Percentiles rank a stretch among this genome's conserved stretches.
Evolutionary conservation across 2,888 invertebrate genomes (phyloP).

Genomic region (Tiliacea citrago): DNA sequence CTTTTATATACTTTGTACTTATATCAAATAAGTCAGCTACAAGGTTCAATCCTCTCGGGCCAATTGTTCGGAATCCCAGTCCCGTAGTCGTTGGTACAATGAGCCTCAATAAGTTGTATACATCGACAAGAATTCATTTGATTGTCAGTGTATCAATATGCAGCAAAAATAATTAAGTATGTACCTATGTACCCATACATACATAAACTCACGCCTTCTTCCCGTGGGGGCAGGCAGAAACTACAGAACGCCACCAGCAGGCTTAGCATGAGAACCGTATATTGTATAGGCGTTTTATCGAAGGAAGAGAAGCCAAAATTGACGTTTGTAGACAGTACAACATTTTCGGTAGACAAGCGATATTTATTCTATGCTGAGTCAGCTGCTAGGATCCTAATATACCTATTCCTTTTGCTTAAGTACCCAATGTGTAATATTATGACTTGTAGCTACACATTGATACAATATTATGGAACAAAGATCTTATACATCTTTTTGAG

Average conservation of each 20-base stretch:
- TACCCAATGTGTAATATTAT: not conserved
- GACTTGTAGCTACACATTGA: not conserved
- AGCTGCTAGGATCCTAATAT: not conserved
- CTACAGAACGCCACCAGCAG: too few species aligned
- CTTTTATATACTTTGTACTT: not conserved
- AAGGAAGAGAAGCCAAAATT: too few species aligned
- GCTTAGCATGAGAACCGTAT: too few species aligned
- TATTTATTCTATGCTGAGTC: too few species aligned
- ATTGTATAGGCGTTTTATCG: too few species aligned
- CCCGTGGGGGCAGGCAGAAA: too few species aligned
- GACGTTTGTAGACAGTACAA: too few species aligned
- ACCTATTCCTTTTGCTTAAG: not conserved
- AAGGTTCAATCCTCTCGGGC: constrained; percentile 48
- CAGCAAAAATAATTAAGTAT: too few species aligned
- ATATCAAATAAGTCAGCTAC: constrained; percentile 17
- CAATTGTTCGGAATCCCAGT: constrained; percentile 59
- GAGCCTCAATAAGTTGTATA: not conserved
- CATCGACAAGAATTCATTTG: not conserved
- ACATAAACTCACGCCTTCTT: too few species aligned
- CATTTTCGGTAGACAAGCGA: too few species aligned
- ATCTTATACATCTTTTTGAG: not conserved
- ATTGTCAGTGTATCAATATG: not conserved
- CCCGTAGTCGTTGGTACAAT: constrained; percentile 65
- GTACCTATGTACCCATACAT: too few species aligned
- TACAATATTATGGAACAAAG: not conserved